Base-by-base conservation (phyloP, 2,113 vertebrate genomes). In the Gallinago media region DNA sequence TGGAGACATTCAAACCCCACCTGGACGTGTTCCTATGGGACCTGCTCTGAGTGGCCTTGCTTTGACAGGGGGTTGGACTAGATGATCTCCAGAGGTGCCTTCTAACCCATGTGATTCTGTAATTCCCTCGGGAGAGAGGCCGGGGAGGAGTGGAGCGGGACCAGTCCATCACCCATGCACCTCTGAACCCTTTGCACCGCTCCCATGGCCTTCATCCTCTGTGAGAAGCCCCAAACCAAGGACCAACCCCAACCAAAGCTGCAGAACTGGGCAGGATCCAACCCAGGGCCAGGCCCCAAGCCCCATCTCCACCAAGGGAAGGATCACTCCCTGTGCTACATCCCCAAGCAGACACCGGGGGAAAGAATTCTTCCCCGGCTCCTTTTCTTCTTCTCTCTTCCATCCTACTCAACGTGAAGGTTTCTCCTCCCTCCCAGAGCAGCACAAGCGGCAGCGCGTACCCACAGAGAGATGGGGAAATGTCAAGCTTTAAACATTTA, bases 401-500 rank as follows among this genome's bases (percentile, higher is more conserved):
- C 50, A 23, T 2, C 49, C 61, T n/a, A 38, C 38, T 31, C 44
- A 22, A 10, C 32, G 56, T 29, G n/a, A 70, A 2, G 15, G 62
- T 17, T 26, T 49, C 50, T 54, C 50, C 50, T 52, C 75, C 50
- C 50, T 52, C 78, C 74, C 32, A 67, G 82, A 67, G 44, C 76
- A 58, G 31, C 67, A 56, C 36, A 50, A 90, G 44, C 4, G 26
- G 84, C 6, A 67, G 49, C 4, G 3, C 8, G 1, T 27, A 32
- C 63, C 61, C 86, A 94, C 56, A 96, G 89, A 97, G 92, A 94
- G 67, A 90, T 21, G 59, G 63, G 71, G 73, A 92, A 84, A 88
- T 27, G 47, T 94, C 86, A 94, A 94, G 96, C 86, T 85, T 85
- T 58, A 97, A 96, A 96, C 92, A 58, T 97, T 97, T 97, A 96